Base-by-base conservation (phyloP, 2,888 invertebrate species). In the Ashinkailepas kermadecensis region DNA sequence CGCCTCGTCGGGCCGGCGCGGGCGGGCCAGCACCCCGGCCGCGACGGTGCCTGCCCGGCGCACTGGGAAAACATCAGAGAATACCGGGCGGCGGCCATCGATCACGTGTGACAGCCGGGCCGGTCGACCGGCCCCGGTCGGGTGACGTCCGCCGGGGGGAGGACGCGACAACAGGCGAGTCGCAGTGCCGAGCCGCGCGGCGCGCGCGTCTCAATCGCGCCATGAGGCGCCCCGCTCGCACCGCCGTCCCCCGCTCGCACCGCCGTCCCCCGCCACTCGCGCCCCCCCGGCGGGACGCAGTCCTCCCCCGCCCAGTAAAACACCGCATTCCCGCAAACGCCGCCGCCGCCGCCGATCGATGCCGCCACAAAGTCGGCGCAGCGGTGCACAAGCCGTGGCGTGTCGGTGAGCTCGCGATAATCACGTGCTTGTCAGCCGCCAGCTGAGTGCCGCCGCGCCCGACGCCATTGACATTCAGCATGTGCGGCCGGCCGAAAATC, bases 61-160 rank as follows among this genome's bases (percentile, higher is more conserved):
- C 74, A 21, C 56, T 74, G 74, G 74, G 74, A 74, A 74, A 74
- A 74, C 56, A 74, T 54, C 74, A 74, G 74, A 74, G 56, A 74
- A 74, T 74, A 74, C 74, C 74, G 56, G 54, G 65, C 65, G 21
- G 21, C 3, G 1, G 21, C 56, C 18, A 74, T 74, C 74, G 56
- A 56, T 74, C 74, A 74, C 18, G 21, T 9, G 54, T 74, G 74
- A 54, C 74, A 56, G 74, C 54, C 74, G 74, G 74, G 74, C 7
- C 74, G 21, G 74, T 2, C 39, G 39, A 11, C 4, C 11, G 12
- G 15, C 59, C 58, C 15, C 12, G 59, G 59, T 15, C 59, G 12
- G 11, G 11, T 59, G 59, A 59, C 59, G 15, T 15, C 59, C 59
- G 15, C 59, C 59, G 15, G 39, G 39, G 39, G 59, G 12, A 11